A percentile compares a stretch with the other conserved stretches of the same genome.
These are phyloP conservation scores for Coendou prehensilis DNA, from an alignment of 2,797 vertebrate genomes.

Conservation along the genomic window DNA sequence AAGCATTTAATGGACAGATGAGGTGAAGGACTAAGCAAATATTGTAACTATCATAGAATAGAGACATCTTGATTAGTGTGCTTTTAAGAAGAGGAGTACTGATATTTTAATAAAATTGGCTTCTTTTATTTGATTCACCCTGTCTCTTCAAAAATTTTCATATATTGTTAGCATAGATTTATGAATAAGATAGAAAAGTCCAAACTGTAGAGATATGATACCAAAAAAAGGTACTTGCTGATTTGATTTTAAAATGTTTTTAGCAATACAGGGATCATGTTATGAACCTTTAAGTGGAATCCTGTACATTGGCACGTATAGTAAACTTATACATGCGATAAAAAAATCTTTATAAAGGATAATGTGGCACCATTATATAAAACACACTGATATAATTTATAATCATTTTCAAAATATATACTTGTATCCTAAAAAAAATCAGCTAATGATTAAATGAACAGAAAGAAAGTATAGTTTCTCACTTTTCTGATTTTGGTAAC, in stretches of 20 bases:
- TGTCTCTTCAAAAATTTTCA: neutral
- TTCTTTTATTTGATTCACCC: neutral
- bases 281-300: neutral
- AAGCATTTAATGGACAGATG: neutral
- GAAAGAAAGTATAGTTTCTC: conserved; percentile 34
- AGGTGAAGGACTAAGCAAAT: neutral
- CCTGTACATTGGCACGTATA: neutral
- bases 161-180: neutral
- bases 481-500: conserved; percentile 75
- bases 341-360: conserved; percentile 7
- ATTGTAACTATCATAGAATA: neutral
- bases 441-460: conserved; percentile 50
- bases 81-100: conserved; percentile 20
- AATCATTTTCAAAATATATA: conserved; percentile 31
- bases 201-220: neutral
- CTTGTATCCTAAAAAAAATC: conserved; percentile 39
- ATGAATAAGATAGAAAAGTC: neutral
- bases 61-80: neutral
- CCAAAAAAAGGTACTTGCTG: neutral
- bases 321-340: neutral
- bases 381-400: neutral
- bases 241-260: conserved; percentile 10
- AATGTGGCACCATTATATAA: neutral
- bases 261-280: neutral
- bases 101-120: neutral